Percentiles rank a stretch among this genome's conserved stretches.
These are phyloP conservation scores for Ephydatia muelleri DNA, from an alignment of 37 sponge, comb jelly and placozoan genomes.

Conservation along the genomic window DNA sequence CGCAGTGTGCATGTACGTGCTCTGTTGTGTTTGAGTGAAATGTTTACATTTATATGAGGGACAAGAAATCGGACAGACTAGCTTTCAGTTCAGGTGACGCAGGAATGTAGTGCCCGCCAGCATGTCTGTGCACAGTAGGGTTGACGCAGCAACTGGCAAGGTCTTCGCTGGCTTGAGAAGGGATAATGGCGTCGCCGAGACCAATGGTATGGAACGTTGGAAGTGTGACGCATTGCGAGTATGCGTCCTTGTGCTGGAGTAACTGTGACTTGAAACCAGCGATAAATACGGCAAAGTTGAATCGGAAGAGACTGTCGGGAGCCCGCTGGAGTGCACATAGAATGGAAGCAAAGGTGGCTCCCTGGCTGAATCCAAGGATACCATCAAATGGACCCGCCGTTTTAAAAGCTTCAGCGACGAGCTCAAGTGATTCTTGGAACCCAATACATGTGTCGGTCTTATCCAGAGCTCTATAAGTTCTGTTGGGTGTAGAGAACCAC, in stretches of 20 bases:
- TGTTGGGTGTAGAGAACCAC: constrained; percentile 80
- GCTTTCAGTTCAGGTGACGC: constrained; percentile 66
- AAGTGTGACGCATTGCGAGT: constrained; percentile 15
- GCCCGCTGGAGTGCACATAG: constrained; percentile 27
- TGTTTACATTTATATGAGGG: background rate
- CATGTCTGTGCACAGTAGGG: constrained; percentile 39
- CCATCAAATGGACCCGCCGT: constrained; percentile 85
- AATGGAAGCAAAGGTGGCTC: constrained; percentile 73
- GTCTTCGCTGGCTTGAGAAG: constrained; percentile 56
- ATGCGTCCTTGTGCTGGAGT: constrained; percentile 42
- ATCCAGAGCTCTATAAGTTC: constrained; percentile 69
- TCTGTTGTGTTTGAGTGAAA: background rate
- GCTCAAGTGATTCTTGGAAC: constrained; percentile 63
- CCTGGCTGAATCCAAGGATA: constrained; percentile 85
- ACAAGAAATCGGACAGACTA: constrained; percentile 37
- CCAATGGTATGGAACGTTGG: constrained; percentile 81
- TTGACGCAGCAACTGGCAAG: constrained; percentile 25
- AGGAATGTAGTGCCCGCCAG: constrained; percentile 84
- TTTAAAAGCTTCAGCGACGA: constrained; percentile 33
- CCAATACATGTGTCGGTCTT: constrained; percentile 62
- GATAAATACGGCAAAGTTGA: constrained; percentile 81
- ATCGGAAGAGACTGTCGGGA: constrained; percentile 17
- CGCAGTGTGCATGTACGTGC: background rate
- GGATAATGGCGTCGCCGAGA: constrained; percentile 72
- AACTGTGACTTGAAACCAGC: constrained; percentile 80